Evolutionary conservation across 2,113 vertebrate genomes (phyloP).

Genomic region (Carlito syrichta): DNA sequence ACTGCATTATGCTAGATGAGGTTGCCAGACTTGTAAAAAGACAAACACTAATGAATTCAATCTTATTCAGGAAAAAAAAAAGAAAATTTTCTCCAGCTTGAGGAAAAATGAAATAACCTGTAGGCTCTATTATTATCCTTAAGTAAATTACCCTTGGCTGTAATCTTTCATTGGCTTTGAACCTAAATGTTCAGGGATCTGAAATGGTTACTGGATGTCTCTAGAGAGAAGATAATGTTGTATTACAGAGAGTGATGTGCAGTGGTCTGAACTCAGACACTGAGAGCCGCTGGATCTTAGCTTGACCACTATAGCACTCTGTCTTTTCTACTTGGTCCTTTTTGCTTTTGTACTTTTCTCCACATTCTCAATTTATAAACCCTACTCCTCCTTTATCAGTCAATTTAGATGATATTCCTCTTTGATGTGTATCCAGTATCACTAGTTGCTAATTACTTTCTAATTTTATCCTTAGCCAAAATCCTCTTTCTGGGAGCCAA

Average conservation of each 20-base stretch:
- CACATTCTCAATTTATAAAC: not conserved
- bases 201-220: not conserved
- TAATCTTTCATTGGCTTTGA: not conserved
- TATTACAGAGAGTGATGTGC: not conserved
- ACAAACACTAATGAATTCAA: conserved; percentile 53
- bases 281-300: not conserved
- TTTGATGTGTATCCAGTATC: not conserved
- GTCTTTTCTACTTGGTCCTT: not conserved
- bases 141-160: not conserved
- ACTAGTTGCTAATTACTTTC: not conserved
- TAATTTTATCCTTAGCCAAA: not conserved
- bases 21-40: conserved; percentile 56
- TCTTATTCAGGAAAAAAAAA: not conserved
- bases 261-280: not conserved
- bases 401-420: not conserved
- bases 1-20: conserved; percentile 55
- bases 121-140: not conserved
- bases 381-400: not conserved
- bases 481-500: not conserved
- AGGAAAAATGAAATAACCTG: conserved; percentile 16
- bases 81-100: not conserved
- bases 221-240: not conserved
- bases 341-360: not conserved
- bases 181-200: not conserved
- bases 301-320: not conserved